A percentile compares a stretch with the other conserved stretches of the same genome.
Evolutionary conservation across 2,797 vertebrate species (phyloP).

Genomic region (Brachyrhaphis roseni): DNA sequence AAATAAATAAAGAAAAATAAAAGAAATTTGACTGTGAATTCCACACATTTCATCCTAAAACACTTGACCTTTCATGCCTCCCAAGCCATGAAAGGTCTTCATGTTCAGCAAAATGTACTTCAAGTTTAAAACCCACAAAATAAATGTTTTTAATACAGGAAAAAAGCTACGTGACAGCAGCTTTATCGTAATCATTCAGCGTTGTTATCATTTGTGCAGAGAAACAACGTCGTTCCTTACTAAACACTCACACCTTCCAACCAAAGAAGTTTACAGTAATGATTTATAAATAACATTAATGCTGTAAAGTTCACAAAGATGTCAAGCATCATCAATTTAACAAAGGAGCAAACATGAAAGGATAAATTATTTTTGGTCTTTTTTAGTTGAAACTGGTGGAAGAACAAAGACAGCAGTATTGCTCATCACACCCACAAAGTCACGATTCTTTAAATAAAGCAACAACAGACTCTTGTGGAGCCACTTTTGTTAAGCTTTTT

Average conservation of each 20-base stretch:
- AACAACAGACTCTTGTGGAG: slow-evolving; percentile 7
- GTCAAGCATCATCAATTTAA: slow-evolving; percentile 29
- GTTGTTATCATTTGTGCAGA: neutral
- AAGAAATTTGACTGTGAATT: neutral
- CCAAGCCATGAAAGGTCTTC: neutral
- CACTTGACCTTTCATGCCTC: neutral
- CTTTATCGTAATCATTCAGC: neutral
- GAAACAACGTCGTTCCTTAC: too few relatives aligned
- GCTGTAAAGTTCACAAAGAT: slow-evolving; percentile 12
- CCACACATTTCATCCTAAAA: neutral
- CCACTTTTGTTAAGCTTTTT: slow-evolving; percentile 38
- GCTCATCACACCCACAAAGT: slow-evolving; percentile 42
- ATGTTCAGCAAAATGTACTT: neutral
- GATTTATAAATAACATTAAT: slow-evolving; percentile 2
- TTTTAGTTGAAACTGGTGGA: slow-evolving; percentile 36
- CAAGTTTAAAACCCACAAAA: neutral
- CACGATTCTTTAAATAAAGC: slow-evolving; percentile 48
- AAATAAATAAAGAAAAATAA: too few relatives aligned
- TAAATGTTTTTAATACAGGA: neutral
- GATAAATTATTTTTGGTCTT: slow-evolving; percentile 10
- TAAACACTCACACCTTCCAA: neutral
- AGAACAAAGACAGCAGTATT: slow-evolving; percentile 22
- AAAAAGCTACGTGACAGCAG: neutral
- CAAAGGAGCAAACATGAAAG: slow-evolving; percentile 18
- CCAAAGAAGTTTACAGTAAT: slow-evolving; percentile 1